These are phyloP conservation scores for Falco biarmicus DNA, from an alignment of 2,797 vertebrate genomes.

Conservation along the genomic window DNA sequence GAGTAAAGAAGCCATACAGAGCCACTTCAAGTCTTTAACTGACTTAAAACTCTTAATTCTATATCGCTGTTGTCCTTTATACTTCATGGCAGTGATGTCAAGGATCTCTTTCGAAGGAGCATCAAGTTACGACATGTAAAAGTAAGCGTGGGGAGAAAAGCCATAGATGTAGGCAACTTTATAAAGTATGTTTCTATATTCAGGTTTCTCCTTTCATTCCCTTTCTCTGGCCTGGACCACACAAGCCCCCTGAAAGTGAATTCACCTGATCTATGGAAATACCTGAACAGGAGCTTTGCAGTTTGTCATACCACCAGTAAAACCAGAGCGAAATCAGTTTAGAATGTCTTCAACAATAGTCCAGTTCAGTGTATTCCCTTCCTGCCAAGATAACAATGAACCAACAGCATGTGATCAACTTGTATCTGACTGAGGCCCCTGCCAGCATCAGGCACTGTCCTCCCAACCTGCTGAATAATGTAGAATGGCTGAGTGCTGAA, in stretches of 20 bases:
- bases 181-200: not conserved
- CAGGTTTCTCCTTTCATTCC: not conserved
- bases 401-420: slow-evolving; percentile 45
- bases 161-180: not conserved
- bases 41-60: not conserved
- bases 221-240: not conserved
- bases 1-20: not conserved
- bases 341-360: slow-evolving; percentile 31
- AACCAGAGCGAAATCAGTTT: slow-evolving; percentile 34
- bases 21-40: not conserved
- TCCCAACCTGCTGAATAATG: slow-evolving; percentile 68
- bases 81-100: not conserved
- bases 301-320: not conserved
- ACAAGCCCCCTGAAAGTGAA: not conserved
- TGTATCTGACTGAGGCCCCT: not conserved
- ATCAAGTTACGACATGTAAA: not conserved
- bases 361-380: slow-evolving; percentile 19
- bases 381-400: slow-evolving; percentile 51
- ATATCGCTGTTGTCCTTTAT: not conserved
- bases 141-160: not conserved
- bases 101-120: not conserved
- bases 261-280: not conserved
- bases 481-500: slow-evolving; percentile 45
- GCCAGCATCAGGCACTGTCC: slow-evolving; percentile 51
- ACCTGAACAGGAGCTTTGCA: not conserved